phyloP scores from a whole-genome alignment of 2,113 vertebrate genomes.

The Corythoichthys intestinalis region DNA sequence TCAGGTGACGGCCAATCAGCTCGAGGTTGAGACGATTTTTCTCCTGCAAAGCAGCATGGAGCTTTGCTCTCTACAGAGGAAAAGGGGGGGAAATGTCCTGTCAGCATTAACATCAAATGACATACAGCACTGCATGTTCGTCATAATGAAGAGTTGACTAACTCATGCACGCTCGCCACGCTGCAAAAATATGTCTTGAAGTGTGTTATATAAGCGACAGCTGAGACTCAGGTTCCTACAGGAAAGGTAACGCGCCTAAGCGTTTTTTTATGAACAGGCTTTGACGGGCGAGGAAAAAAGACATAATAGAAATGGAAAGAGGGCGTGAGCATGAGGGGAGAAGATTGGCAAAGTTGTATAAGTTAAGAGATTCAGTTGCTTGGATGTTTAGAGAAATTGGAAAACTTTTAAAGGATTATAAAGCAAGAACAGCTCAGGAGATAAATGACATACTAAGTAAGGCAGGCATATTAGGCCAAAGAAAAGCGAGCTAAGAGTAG shows the following conservation, averaged over 20 bases:
- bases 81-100: conserved; percentile 4
- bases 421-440: not conserved
- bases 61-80: conserved; percentile 72
- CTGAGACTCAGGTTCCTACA: conserved; percentile 43
- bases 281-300: conserved; percentile 41
- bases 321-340: not conserved
- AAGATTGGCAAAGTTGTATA: not conserved
- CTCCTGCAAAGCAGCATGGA: conserved; percentile 73
- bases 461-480: not conserved
- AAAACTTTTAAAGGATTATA: conserved; percentile 19
- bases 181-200: conserved; percentile 16
- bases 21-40: conserved; percentile 68
- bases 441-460: not conserved
- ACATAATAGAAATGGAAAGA: conserved; percentile 40
- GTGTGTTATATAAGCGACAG: conserved; percentile 44
- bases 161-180: not conserved
- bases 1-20: conserved; percentile 63
- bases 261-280: conserved; percentile 44
- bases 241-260: conserved; percentile 9
- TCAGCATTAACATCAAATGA: conserved; percentile 5
- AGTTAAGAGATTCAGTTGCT: not conserved
- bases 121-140: conserved; percentile 4
- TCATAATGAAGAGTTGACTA: not conserved
- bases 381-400: conserved; percentile 8
- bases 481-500: not conserved